Evolutionary conservation across 2,888 invertebrate genomes (phyloP).

Genomic region (Melanchra persicariae): DNA sequence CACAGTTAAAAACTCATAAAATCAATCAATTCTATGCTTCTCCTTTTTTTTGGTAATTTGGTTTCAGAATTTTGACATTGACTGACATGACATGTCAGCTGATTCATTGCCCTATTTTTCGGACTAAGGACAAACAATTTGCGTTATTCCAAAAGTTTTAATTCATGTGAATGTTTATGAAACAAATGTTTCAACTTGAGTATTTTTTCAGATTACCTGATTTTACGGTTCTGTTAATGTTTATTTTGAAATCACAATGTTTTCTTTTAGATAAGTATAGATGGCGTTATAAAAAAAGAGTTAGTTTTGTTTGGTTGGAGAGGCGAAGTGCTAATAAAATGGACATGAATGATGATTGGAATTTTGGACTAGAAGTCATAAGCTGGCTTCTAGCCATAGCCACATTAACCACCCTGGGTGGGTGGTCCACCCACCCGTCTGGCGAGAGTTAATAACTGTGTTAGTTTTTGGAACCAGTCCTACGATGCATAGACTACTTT

Average conservation of each 20-base stretch:
- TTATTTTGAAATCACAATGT: background rate
- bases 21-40: background rate
- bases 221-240: background rate
- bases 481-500: background rate
- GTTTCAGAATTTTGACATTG: too few relatives aligned
- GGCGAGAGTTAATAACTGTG: background rate
- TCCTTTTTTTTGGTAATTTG: background rate
- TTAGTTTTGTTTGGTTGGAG: background rate
- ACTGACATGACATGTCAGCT: constrained; percentile 8
- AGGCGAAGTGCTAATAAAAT: background rate
- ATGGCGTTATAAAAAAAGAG: constrained; percentile 24
- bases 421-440: too few relatives aligned
- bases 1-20: background rate
- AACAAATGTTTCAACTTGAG: too few relatives aligned
- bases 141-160: background rate
- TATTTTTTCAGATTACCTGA: too few relatives aligned
- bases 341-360: background rate
- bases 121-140: background rate
- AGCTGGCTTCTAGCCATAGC: background rate
- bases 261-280: background rate
- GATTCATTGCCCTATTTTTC: background rate
- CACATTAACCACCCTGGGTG: background rate
- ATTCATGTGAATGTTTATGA: background rate
- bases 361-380: background rate
- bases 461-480: background rate